Evolutionary conservation across 2,113 vertebrate genomes (phyloP).

Genomic region (Charina bottae): DNA sequence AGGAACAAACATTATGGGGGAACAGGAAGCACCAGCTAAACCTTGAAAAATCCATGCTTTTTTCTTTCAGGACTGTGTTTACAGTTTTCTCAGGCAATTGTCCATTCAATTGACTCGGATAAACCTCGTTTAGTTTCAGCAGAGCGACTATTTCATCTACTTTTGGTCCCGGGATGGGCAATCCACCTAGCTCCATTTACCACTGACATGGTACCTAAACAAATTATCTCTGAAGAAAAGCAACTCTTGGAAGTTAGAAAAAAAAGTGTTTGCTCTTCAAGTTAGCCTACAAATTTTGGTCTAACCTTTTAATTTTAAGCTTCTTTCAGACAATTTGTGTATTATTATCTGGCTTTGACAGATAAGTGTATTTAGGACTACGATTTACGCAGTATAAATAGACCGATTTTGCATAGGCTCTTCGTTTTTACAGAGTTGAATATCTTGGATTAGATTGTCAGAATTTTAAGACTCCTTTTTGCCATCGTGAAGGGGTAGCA

Average conservation of each 20-base stretch:
- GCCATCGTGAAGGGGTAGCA: neutral
- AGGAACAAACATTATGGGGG: neutral
- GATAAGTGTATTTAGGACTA: slow-evolving; percentile 11
- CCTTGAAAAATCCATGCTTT: neutral
- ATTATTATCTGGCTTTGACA: neutral
- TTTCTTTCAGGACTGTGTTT: neutral
- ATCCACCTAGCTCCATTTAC: neutral
- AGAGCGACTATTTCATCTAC: neutral
- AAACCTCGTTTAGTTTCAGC: neutral
- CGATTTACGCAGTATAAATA: slow-evolving; percentile 6
- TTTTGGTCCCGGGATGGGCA: neutral
- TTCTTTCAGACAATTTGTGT: slow-evolving; percentile 9
- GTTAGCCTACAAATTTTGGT: neutral
- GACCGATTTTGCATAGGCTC: neutral
- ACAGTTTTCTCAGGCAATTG: neutral
- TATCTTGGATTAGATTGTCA: neutral
- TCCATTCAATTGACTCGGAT: neutral
- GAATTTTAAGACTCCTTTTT: neutral
- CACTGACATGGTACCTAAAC: neutral
- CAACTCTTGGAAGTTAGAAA: neutral
- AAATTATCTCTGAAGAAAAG: neutral
- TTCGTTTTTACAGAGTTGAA: neutral
- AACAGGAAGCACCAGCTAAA: neutral
- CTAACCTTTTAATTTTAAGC: neutral
- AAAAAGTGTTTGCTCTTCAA: neutral